These are phyloP conservation scores for Ispidina lecontei DNA, from an alignment of 2,797 vertebrate genomes.

Conservation along the genomic window DNA sequence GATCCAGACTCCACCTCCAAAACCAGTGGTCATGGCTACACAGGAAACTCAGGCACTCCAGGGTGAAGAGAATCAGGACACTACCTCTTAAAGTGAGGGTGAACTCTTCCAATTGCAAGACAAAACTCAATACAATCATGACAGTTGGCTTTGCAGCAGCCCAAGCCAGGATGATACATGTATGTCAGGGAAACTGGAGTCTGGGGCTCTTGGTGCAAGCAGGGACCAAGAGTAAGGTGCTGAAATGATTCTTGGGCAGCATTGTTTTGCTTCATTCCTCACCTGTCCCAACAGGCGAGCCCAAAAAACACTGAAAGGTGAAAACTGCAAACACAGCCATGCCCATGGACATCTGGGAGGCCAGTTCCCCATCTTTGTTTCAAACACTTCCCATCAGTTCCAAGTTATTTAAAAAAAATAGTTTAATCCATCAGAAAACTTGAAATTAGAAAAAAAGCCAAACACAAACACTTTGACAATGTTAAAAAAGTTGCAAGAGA, in stretches of 20 bases:
- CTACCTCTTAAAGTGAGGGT: not conserved
- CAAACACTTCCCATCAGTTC: not conserved
- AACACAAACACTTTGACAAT: not conserved
- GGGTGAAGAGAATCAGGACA: not conserved
- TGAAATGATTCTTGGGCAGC: not conserved
- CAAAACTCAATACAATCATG: not conserved
- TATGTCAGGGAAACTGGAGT: not conserved
- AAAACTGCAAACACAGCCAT: not conserved
- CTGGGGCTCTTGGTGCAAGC: not conserved
- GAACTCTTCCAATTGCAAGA: not conserved
- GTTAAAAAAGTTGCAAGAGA: not conserved
- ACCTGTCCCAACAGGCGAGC: not conserved
- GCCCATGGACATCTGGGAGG: not conserved
- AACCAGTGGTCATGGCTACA: not conserved
- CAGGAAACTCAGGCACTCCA: not conserved
- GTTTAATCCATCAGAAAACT: not conserved
- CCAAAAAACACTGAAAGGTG: not conserved
- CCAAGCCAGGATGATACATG: not conserved
- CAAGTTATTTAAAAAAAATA: not conserved
- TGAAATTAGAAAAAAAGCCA: not conserved
- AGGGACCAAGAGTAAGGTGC: not conserved
- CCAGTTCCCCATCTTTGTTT: not conserved
- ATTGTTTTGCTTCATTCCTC: not conserved
- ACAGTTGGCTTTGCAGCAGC: not conserved
- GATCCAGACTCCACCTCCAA: conserved; percentile 3